Percentiles rank a stretch among this genome's conserved stretches.
These are phyloP conservation scores for Drosophila baimaii DNA, from an alignment of 1,140 invertebrate species.

Conservation along the genomic window DNA sequence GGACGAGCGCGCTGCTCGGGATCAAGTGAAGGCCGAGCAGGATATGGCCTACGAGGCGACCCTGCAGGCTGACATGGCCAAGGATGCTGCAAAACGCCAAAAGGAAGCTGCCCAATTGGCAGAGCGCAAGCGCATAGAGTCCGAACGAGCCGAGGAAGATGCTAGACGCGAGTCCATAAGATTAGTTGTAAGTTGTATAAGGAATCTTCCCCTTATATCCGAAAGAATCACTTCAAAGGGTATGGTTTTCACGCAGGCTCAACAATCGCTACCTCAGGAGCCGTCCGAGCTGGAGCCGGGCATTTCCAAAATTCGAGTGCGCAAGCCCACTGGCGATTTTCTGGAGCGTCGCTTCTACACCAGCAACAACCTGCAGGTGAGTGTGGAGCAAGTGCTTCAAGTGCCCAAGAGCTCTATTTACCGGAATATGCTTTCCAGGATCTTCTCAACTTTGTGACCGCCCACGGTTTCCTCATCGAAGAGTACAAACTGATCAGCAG, in stretches of 20 bases:
- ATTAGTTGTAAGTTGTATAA: slow-evolving; percentile 69
- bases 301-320: slow-evolving; percentile 90
- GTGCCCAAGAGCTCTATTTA: neutral
- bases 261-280: slow-evolving; percentile 88
- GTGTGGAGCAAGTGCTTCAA: neutral
- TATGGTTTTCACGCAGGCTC: slow-evolving; percentile 78
- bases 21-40: slow-evolving; percentile 96
- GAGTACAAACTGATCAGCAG: slow-evolving; percentile 96
- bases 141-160: slow-evolving; percentile 88
- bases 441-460: slow-evolving; percentile 93
- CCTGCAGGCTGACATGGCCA: slow-evolving; percentile 94
- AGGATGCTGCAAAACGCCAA: slow-evolving; percentile 92
- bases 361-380: slow-evolving; percentile 88
- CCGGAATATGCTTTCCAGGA: slow-evolving; percentile 85
- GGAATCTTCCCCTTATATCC: neutral
- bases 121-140: slow-evolving; percentile 88
- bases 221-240: neutral
- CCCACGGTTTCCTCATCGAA: slow-evolving; percentile 93
- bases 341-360: slow-evolving; percentile 90
- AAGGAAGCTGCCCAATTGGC: slow-evolving; percentile 89
- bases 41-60: slow-evolving; percentile 96
- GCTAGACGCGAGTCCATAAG: slow-evolving; percentile 88
- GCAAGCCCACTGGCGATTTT: slow-evolving; percentile 90
- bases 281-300: slow-evolving; percentile 85
- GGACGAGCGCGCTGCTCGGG: slow-evolving; percentile 93